Evolutionary conservation across 2,888 invertebrate species (phyloP).

Genomic region (Nasonovia ribisnigri): DNA sequence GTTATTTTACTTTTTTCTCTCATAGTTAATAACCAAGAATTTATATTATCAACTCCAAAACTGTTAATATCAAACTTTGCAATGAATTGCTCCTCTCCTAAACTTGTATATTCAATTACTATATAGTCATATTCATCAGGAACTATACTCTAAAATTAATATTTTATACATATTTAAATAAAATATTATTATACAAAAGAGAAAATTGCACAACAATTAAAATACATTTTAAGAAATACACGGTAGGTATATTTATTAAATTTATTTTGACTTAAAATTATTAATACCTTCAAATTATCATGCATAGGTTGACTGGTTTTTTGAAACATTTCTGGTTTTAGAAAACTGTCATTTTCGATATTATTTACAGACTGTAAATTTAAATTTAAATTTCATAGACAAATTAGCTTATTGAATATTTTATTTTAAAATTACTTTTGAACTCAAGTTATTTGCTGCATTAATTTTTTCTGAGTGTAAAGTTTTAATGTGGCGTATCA

Average conservation of each 20-base stretch:
- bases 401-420: slow-evolving; percentile 5
- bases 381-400: slow-evolving; percentile 3
- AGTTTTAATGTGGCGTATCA: too few species aligned
- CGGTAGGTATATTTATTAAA: slow-evolving; percentile 16
- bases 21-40: slow-evolving; percentile 22
- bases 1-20: slow-evolving; percentile 36
- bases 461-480: too few species aligned
- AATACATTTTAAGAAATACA: neutral
- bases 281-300: slow-evolving; percentile 3
- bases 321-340: slow-evolving; percentile 10
- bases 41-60: slow-evolving; percentile 32
- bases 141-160: slow-evolving; percentile 20
- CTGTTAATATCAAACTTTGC: slow-evolving; percentile 20
- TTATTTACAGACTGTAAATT: neutral
- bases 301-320: slow-evolving; percentile 11
- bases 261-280: slow-evolving; percentile 15
- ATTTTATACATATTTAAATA: slow-evolving; percentile 16
- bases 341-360: neutral
- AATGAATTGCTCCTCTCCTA: slow-evolving; percentile 11
- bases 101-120: slow-evolving; percentile 17
- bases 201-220: neutral
- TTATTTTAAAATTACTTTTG: too few species aligned
- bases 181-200: neutral
- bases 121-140: slow-evolving; percentile 11
- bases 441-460: too few species aligned